phyloP scores from a whole-genome alignment of 2,797 vertebrate species.

The Leuciscus waleckii region DNA sequence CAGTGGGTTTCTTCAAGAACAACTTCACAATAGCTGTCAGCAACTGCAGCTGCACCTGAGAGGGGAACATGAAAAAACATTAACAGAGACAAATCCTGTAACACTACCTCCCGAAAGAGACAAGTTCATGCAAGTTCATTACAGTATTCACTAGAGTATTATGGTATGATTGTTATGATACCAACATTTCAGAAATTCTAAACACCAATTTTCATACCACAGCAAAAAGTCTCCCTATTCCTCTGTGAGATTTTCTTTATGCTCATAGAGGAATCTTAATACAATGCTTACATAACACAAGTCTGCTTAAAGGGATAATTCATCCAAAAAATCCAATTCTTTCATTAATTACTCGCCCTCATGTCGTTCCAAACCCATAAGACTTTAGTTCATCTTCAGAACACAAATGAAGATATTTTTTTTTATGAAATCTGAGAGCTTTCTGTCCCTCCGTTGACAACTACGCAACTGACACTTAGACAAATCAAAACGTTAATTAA shows the following conservation, averaged over 20 bases:
- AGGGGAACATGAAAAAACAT: not conserved
- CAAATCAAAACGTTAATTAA: no score
- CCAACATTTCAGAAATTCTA: not conserved
- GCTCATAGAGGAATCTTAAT: not conserved
- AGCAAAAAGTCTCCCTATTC: not conserved
- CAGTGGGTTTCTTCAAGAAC: conserved; percentile 96
- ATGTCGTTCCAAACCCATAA: no score
- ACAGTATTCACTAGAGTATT: not conserved
- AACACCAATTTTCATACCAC: not conserved
- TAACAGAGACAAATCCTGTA: conserved; percentile 2
- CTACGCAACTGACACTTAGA: no score
- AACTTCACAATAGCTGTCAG: conserved; percentile 96
- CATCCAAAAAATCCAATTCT: no score
- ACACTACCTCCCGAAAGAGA: not conserved
- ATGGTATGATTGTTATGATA: not conserved
- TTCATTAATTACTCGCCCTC: no score
- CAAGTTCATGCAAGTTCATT: conserved; percentile 17
- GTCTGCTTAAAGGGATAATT: not conserved
- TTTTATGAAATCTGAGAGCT: no score
- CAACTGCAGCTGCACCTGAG: conserved; percentile 93
- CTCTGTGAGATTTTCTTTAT: not conserved
- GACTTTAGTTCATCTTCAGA: no score
- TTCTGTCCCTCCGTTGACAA: no score
- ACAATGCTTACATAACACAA: not conserved
- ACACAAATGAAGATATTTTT: no score